Evolutionary conservation across 2,888 invertebrate genomes (phyloP).

Genomic region (Eretmocerus hayati): DNA sequence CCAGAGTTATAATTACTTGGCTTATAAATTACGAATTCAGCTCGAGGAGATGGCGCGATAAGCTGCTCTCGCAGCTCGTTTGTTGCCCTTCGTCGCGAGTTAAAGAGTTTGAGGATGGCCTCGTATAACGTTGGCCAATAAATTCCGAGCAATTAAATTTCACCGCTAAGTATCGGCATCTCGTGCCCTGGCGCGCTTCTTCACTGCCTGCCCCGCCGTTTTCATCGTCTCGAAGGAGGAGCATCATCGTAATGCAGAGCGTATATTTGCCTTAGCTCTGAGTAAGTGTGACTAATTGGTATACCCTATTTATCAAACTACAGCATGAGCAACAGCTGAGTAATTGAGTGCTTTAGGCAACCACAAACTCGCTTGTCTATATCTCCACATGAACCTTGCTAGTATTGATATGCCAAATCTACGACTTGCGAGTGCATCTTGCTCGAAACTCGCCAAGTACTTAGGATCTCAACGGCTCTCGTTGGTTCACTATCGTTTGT

Average conservation of each 20-base stretch:
- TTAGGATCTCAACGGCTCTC: too few relatives aligned
- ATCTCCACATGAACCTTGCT: too few relatives aligned
- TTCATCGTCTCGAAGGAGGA: not conserved
- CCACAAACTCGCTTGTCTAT: too few relatives aligned
- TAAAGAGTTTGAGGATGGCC: not conserved
- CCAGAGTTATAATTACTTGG: slow-evolving; percentile 28
- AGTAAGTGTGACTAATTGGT: slow-evolving; percentile 13
- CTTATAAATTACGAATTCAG: slow-evolving; percentile 31
- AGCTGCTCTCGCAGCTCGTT: slow-evolving; percentile 10
- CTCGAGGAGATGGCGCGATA: slow-evolving; percentile 25
- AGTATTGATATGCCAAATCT: too few relatives aligned
- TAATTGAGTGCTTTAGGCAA: too few relatives aligned
- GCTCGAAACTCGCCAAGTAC: too few relatives aligned
- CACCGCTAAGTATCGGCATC: slow-evolving; percentile 8
- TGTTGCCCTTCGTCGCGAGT: slow-evolving; percentile 1
- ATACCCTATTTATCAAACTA: not conserved
- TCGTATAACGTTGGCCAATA: slow-evolving; percentile 2
- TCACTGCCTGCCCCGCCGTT: slow-evolving; percentile 1
- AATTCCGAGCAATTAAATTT: slow-evolving; percentile 20
- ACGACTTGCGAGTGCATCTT: too few relatives aligned
- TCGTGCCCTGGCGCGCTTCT: slow-evolving; percentile 7
- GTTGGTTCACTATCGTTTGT: too few relatives aligned
- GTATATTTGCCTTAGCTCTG: not conserved
- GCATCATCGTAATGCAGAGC: slow-evolving; percentile 1
- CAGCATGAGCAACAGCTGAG: not conserved